Evolutionary conservation across 2,113 vertebrate species (phyloP).

Genomic region (Hypanus sabinus): DNA sequence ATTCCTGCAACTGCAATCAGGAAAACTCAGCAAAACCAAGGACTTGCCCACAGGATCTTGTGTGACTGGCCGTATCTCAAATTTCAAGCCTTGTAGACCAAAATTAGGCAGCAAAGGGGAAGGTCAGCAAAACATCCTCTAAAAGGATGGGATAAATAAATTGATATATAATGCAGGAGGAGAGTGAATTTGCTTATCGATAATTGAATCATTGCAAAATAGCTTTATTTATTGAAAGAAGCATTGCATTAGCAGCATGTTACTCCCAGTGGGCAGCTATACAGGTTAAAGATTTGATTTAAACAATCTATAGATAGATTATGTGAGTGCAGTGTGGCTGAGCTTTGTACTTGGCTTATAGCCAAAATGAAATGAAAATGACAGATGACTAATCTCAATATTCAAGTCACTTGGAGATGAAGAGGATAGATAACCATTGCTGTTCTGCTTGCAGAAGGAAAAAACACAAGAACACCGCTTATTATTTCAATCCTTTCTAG

Average conservation of each 20-base stretch:
- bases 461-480: not conserved
- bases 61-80: not conserved
- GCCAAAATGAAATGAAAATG: constrained; percentile 22
- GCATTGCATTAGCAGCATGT: not conserved
- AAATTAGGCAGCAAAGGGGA: not conserved
- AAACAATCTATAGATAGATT: not conserved
- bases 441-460: not conserved
- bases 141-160: not conserved
- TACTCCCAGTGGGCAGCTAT: not conserved
- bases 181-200: not conserved
- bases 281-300: not conserved
- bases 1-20: not conserved
- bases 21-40: not conserved
- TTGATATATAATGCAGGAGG: not conserved
- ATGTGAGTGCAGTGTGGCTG: not conserved
- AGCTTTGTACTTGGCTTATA: not conserved
- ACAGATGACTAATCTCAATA: constrained; percentile 8
- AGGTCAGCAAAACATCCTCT: not conserved
- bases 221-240: not conserved
- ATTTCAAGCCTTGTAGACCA: not conserved
- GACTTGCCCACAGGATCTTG: not conserved
- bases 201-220: not conserved
- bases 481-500: not conserved
- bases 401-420: not conserved
- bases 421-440: not conserved